Conservation (phyloP, 2,888 invertebrate species). For the Drosophila siamana region DNA sequence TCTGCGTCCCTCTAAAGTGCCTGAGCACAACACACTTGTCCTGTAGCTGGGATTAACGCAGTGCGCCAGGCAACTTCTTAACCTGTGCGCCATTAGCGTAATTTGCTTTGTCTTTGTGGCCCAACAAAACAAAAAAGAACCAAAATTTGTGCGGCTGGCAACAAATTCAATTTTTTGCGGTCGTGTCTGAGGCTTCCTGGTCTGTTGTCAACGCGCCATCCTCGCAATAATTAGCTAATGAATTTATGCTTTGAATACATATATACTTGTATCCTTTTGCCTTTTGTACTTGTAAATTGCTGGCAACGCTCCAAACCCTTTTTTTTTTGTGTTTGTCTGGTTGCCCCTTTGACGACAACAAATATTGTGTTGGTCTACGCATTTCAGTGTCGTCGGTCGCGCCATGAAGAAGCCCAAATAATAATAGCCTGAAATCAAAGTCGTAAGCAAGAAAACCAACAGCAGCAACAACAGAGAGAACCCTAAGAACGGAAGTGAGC, state of each 20-base stretch:
- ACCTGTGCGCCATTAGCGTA: conserved; percentile 75
- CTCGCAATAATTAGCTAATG: conserved; percentile 64
- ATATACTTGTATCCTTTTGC: conserved; percentile 7
- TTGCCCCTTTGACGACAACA: conserved; percentile 6
- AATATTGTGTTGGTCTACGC: conserved; percentile 43
- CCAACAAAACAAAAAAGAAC: too few relatives aligned
- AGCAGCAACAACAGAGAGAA: too few relatives aligned
- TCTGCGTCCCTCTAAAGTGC: conserved; percentile 5
- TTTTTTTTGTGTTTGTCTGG: background rate
- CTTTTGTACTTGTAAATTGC: conserved; percentile 73
- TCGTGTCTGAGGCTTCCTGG: too few relatives aligned
- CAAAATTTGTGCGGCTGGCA: conserved; percentile 45
- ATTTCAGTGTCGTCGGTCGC: conserved; percentile 58
- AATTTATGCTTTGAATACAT: conserved; percentile 38
- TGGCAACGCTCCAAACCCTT: background rate
- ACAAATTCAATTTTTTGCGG: conserved; percentile 66
- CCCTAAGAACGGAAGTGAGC: conserved; percentile 55
- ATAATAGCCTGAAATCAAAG: conserved; percentile 43
- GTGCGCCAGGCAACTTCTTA: conserved; percentile 64
- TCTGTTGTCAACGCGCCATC: too few relatives aligned
- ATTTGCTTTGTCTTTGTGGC: conserved; percentile 65
- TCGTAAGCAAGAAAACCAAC: conserved; percentile 5
- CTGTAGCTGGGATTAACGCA: conserved; percentile 56
- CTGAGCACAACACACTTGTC: too few relatives aligned
- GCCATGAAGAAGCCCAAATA: conserved; percentile 59